Base-by-base conservation (phyloP, 2,113 vertebrate genomes). In the Ranitomeya imitator region DNA sequence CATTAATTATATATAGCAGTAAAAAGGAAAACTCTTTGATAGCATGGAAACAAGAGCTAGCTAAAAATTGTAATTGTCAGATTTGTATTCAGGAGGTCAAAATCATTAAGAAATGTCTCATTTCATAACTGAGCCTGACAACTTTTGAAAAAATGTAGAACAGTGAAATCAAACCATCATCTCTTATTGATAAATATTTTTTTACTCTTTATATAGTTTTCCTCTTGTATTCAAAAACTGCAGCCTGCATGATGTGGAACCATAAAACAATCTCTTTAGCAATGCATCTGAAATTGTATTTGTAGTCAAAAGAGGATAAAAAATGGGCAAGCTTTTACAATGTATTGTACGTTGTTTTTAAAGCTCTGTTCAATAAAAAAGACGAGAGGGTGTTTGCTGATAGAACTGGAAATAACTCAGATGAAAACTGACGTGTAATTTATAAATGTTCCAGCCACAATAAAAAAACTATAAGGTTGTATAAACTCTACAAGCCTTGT, bases 351-450 rank as follows among this genome's bases (percentile, higher is more conserved):
- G 74, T 19, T 77, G 19, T 77, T 77, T 51, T 77, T 77, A 77
- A 52, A 77, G 16, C 52, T 23, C 77, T 55, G 51, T 15, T 57
- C 77, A 57, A 79, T 79, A 79, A 57, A 23, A 76, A 79, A 79
- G 77, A 79, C 57, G 77, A 79, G 23, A 79, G 7, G 77, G 77
- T 55, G 51, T 14, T 55, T 19, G 18, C 21, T 23, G 77, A 79
- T 55, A n/a, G 14, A 78, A 78, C 0, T 78, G 76, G 77, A 79
- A 57, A 79, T 79, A 79, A 55, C 77, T 78, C 15, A n/a, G 21
- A 57, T 57, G 77, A 55, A 23, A 79, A 9, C 77, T 57, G 77
- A 79, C 77, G 12, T 55, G 21, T 79, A 3, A 55, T 79, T 79
- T 79, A 79, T 55, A n/a, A 78, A 23, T 15, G 19, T 55, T n/a